Percentiles rank a stretch among this genome's conserved stretches.
These are phyloP conservation scores for Cydia amplana DNA, from an alignment of 1,140 invertebrate genomes.

Conservation along the genomic window DNA sequence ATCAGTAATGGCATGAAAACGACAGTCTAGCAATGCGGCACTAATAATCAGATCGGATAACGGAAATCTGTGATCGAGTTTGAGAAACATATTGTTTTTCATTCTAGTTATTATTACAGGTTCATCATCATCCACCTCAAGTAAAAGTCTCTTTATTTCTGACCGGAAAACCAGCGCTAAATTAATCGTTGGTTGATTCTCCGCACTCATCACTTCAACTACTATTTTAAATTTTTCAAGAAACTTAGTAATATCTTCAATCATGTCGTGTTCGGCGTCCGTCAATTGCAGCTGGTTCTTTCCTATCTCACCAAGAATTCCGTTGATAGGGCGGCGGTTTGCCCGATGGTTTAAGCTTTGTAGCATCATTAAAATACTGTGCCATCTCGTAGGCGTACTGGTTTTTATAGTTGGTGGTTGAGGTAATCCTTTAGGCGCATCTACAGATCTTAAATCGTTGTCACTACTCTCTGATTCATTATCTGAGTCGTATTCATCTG, in stretches of 20 bases:
- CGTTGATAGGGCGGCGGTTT: constrained; percentile 32
- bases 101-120: constrained; percentile 33
- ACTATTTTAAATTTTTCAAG: constrained; percentile 33
- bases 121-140: constrained; percentile 30
- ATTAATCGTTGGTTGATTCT: constrained; percentile 36
- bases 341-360: background rate
- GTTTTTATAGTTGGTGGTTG: background rate
- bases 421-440: too few species aligned
- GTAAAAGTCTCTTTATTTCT: constrained; percentile 31
- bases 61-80: constrained; percentile 34
- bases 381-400: constrained; percentile 29
- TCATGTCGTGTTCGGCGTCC: constrained; percentile 34
- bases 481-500: background rate
- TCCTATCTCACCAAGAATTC: constrained; percentile 31
- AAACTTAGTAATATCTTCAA: constrained; percentile 36
- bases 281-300: constrained; percentile 31
- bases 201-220: constrained; percentile 33
- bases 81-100: constrained; percentile 36
- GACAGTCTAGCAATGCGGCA: constrained; percentile 34
- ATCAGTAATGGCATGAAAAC: constrained; percentile 24
- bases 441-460: background rate
- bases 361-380: constrained; percentile 26
- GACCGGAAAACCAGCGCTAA: constrained; percentile 33
- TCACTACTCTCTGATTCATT: background rate
- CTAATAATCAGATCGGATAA: constrained; percentile 19